These are phyloP conservation scores for Drosophila mimetica DNA, from an alignment of 2,888 invertebrate genomes.

Conservation along the genomic window DNA sequence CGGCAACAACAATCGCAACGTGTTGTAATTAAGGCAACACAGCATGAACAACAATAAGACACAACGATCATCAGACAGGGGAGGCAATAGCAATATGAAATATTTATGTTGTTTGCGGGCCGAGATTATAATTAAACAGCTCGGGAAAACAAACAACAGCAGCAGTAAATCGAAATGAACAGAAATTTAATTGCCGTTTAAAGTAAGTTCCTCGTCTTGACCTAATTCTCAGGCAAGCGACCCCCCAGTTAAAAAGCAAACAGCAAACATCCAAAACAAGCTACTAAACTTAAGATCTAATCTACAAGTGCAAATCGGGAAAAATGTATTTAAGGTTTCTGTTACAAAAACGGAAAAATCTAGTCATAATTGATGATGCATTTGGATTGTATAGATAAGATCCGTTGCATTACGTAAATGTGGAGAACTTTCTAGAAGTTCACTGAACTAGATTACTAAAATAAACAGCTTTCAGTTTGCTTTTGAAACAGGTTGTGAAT, in stretches of 20 bases:
- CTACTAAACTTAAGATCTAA: slow-evolving; percentile 5
- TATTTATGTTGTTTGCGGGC: slow-evolving; percentile 53
- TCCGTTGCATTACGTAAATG: background rate
- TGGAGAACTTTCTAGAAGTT: slow-evolving; percentile 30
- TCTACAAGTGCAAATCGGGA: slow-evolving; percentile 15
- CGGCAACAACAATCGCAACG: slow-evolving; percentile 43
- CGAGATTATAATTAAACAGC: slow-evolving; percentile 51
- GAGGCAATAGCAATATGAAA: slow-evolving; percentile 41
- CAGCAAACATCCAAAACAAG: slow-evolving; percentile 16
- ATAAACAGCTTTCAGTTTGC: slow-evolving; percentile 4
- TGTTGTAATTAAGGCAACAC: slow-evolving; percentile 68
- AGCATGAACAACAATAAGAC: slow-evolving; percentile 45
- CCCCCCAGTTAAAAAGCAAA: slow-evolving; percentile 27
- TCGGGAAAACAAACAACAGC: slow-evolving; percentile 16
- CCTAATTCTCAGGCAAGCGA: slow-evolving; percentile 71
- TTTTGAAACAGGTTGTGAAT: slow-evolving; percentile 8
- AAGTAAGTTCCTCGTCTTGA: slow-evolving; percentile 73
- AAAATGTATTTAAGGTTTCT: background rate
- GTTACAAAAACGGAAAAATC: slow-evolving; percentile 14
- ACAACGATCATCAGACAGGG: slow-evolving; percentile 12
- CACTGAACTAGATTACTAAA: slow-evolving; percentile 24
- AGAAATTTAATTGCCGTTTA: slow-evolving; percentile 74
- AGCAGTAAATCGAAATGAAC: slow-evolving; percentile 36
- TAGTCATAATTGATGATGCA: slow-evolving; percentile 41
- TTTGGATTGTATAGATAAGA: slow-evolving; percentile 8